These are phyloP conservation scores for Pipa parva DNA, from an alignment of 2,113 vertebrate species.

Conservation along the genomic window DNA sequence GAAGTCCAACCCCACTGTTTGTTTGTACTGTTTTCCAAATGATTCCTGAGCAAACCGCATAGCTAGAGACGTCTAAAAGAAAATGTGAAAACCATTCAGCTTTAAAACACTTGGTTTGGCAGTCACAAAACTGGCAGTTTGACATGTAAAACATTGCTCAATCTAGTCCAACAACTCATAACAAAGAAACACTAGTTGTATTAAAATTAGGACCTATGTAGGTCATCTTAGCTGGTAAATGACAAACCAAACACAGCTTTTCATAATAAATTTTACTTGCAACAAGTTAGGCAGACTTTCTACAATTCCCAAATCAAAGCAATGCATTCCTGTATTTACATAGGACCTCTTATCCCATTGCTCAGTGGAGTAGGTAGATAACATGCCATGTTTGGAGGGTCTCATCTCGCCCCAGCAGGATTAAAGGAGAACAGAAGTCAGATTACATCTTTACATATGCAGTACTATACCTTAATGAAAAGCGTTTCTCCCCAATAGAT, in stretches of 20 bases:
- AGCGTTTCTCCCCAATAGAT: too few relatives aligned
- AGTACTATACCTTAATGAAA: too few relatives aligned
- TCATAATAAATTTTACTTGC: neutral
- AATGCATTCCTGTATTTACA: too few relatives aligned
- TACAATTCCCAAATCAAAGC: too few relatives aligned
- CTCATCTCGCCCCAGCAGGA: too few relatives aligned
- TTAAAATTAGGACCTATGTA: neutral
- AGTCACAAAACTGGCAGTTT: neutral
- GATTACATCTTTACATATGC: too few relatives aligned
- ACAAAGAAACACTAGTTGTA: neutral
- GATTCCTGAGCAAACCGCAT: constrained; percentile 95
- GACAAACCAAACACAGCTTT: neutral
- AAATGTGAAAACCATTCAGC: constrained; percentile 40
- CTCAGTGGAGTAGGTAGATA: too few relatives aligned
- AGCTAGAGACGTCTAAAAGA: constrained; percentile 89
- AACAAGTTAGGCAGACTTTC: neutral
- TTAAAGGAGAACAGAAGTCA: too few relatives aligned
- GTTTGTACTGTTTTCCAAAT: constrained; percentile 98
- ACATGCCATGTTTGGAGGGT: too few relatives aligned
- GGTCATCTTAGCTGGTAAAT: neutral
- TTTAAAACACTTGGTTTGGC: constrained; percentile 18
- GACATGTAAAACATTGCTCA: constrained; percentile 7
- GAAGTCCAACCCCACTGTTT: constrained; percentile 98
- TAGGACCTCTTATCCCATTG: too few relatives aligned
- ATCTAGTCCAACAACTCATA: constrained; percentile 1